phyloP scores from a whole-genome alignment of 2,797 vertebrate species.

The Mionectes olivaceus region DNA sequence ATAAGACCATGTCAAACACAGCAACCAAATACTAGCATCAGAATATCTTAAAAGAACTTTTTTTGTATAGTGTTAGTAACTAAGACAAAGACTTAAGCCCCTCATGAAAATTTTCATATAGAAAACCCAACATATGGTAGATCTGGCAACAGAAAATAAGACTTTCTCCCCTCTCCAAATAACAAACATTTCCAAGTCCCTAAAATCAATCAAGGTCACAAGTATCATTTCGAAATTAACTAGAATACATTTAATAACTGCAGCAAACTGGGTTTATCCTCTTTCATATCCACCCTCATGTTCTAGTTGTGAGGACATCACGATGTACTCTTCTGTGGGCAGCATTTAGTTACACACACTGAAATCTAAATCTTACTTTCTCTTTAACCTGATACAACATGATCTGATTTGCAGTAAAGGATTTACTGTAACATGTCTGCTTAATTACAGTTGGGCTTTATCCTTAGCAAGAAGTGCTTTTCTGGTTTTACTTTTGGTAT shows the following conservation, averaged over 20 bases:
- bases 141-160: background rate
- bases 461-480: background rate
- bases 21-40: background rate
- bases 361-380: background rate
- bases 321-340: background rate
- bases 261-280: background rate
- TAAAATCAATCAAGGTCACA: background rate
- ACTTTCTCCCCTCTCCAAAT: background rate
- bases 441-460: background rate
- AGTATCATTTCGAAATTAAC: background rate
- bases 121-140: background rate
- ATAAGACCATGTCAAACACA: background rate
- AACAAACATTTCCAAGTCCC: background rate
- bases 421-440: background rate
- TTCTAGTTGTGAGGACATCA: background rate
- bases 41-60: background rate
- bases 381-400: constrained; percentile 11
- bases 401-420: constrained; percentile 12
- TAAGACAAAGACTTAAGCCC: background rate
- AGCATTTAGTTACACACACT: background rate
- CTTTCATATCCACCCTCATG: background rate
- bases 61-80: background rate
- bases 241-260: background rate
- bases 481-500: background rate
- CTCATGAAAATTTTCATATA: background rate